Conservation (phyloP, 2,888 invertebrate species). For the Polydrusus cervinus region DNA sequence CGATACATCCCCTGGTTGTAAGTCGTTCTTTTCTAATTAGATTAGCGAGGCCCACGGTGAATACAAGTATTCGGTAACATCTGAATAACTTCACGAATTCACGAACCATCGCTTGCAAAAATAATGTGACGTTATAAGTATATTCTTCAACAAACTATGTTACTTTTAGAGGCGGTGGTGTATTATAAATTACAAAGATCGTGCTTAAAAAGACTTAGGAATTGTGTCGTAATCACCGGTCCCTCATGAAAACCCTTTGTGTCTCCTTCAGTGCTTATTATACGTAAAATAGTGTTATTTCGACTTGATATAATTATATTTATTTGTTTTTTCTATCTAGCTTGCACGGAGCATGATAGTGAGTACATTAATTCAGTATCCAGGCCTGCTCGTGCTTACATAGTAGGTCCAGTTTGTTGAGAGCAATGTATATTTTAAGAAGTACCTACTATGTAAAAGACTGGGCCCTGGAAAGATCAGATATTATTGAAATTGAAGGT, state of each 20-base stretch:
- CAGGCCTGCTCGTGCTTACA: not conserved
- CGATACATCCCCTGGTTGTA: too few species aligned
- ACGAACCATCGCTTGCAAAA: too few species aligned
- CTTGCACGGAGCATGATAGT: conserved; percentile 95
- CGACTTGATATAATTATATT: conserved; percentile 14
- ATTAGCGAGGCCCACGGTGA: too few species aligned
- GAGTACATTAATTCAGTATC: conserved; percentile 75
- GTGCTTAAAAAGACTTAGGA: not conserved
- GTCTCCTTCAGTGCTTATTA: conserved; percentile 8
- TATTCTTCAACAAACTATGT: too few species aligned
- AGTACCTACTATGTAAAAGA: conserved; percentile 1
- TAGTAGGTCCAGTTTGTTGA: not conserved
- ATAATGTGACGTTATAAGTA: too few species aligned
- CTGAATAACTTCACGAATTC: too few species aligned
- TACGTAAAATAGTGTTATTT: conserved; percentile 2
- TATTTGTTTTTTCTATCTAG: conserved; percentile 72
- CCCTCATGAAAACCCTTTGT: conserved; percentile 6
- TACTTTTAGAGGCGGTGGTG: not conserved
- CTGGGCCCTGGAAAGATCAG: not conserved
- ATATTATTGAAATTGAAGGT: not conserved
- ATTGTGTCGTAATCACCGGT: not conserved
- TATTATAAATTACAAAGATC: not conserved
- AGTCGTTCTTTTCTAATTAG: too few species aligned
- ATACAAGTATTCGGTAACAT: too few species aligned
- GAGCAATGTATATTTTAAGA: too few species aligned